Base-by-base conservation (phyloP, 2,113 vertebrate species). In the Pardalotus punctatus region DNA sequence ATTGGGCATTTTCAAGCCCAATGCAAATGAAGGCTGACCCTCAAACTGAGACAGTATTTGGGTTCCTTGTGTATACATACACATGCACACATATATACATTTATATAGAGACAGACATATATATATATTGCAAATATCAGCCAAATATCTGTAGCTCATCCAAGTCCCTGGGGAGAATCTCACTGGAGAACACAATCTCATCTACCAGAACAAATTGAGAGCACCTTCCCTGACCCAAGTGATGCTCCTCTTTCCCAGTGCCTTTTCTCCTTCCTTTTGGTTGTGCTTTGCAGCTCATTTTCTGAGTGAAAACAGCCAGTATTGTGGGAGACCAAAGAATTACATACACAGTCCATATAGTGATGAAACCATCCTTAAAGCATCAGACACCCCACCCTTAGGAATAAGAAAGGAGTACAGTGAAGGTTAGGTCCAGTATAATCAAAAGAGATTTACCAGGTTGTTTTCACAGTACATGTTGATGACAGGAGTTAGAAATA, bases 41-140 rank as follows among this genome's bases (percentile, higher is more conserved):
- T 77, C 74, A 82, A 79, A 72, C 66, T 40, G 45, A 71, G 62
- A 61, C 10, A 58, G 54, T 77, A 43, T 77, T 83, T 93, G 54
- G 5, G 5, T 80, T 94, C 27, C 51, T 77, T 72, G 7, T 6
- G 29, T 69, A 23, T 33, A 45, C 14, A 40, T 11, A 67, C 12
- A 38, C 8, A 33, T 4, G 4, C 0, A n/a, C 2, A 10, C 47
- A 23, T 48, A 48, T 23, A 47, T 11, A 28, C 11, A n/a, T 18
- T 31, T 4, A 15, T 0, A 43, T 1, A 64, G 1, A 64, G 1
- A 40, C 10, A 54, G 0, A 48, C 5, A 90, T 3, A 54, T 11
- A 33, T 17, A n/a, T 38, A 25, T 53, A 45, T 28, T 45, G 42
- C 54, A 87, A 89, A 78, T 40, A 78, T 35, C 23, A 91, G n/a